Conservation (phyloP, 2,888 invertebrate genomes). For the Drosophila trichaetosa region DNA sequence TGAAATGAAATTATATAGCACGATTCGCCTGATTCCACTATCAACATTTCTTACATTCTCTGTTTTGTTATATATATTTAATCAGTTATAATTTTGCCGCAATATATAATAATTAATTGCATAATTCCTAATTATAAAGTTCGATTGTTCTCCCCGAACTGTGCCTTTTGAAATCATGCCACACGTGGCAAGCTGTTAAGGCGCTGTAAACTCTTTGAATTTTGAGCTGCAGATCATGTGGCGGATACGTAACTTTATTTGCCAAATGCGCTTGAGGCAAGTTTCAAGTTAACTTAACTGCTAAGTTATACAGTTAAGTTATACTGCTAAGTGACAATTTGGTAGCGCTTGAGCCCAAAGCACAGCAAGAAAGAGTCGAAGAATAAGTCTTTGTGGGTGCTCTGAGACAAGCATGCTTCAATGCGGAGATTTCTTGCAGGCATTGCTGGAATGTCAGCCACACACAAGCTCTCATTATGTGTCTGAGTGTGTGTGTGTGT, state of each 20-base stretch:
- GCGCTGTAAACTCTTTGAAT: background rate
- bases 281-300: conserved; percentile 52
- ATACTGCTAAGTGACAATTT: conserved; percentile 56
- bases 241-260: conserved; percentile 31
- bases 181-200: background rate
- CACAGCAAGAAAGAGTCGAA: conserved; percentile 18
- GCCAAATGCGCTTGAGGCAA: conserved; percentile 10
- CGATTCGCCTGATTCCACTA: background rate
- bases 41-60: background rate
- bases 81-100: too few species aligned
- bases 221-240: conserved; percentile 2
- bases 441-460: conserved; percentile 46
- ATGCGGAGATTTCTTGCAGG: conserved; percentile 43
- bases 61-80: too few species aligned
- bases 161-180: background rate
- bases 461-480: conserved; percentile 14
- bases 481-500: background rate
- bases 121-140: background rate
- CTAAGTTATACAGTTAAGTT: conserved; percentile 48
- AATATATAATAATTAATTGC: background rate
- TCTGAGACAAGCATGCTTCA: conserved; percentile 26
- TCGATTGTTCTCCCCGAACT: background rate
- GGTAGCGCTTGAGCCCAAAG: conserved; percentile 33
- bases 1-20: background rate
- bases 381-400: conserved; percentile 34